These are phyloP conservation scores for Camponotus fellah DNA, from an alignment of 2,888 invertebrate genomes.

Conservation along the genomic window DNA sequence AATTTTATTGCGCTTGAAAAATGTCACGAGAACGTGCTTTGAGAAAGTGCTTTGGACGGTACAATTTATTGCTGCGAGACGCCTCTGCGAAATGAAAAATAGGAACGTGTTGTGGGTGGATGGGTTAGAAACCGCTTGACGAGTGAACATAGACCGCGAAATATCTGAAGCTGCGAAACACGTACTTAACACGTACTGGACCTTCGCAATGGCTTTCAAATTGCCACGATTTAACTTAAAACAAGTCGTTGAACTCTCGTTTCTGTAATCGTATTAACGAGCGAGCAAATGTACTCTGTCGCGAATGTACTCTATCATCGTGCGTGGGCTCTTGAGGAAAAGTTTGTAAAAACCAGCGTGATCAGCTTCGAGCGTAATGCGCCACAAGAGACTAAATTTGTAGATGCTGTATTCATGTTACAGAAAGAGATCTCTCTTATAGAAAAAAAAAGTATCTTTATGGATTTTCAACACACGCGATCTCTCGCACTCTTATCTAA, in stretches of 20 bases:
- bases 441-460: constrained; percentile 16
- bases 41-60: not conserved
- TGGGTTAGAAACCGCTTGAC: not conserved
- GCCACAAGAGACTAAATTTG: constrained; percentile 35
- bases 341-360: constrained; percentile 28
- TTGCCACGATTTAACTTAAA: constrained; percentile 13
- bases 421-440: constrained; percentile 9
- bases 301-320: not conserved
- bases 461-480: not conserved
- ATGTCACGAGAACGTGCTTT: not conserved
- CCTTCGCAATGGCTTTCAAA: constrained; percentile 8
- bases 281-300: not conserved
- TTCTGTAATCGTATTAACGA: constrained; percentile 23
- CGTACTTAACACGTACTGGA: constrained; percentile 28
- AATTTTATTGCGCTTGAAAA: not conserved
- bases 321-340: not conserved
- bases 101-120: not conserved
- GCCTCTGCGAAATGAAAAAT: constrained; percentile 1
- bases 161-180: constrained; percentile 14
- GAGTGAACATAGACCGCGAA: not conserved
- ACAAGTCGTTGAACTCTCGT: constrained; percentile 14
- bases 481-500: not conserved
- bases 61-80: not conserved
- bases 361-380: constrained; percentile 19
- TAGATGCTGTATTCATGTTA: constrained; percentile 29